These are phyloP conservation scores for Phragmatobia fuliginosa DNA, from an alignment of 2,888 invertebrate genomes.

Conservation along the genomic window DNA sequence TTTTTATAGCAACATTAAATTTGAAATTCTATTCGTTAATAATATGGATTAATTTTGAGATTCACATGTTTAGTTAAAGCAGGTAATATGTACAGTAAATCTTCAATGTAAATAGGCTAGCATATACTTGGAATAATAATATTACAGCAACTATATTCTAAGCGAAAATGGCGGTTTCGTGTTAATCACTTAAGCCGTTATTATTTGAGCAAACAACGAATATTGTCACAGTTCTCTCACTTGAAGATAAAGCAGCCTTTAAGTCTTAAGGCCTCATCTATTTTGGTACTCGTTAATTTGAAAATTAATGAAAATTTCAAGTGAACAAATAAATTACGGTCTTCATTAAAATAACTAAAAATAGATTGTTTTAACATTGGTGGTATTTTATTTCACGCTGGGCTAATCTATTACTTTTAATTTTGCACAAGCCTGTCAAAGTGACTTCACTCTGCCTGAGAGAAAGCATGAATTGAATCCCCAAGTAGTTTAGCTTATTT, in stretches of 20 bases:
- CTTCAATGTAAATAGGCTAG: not conserved
- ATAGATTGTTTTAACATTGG: not conserved
- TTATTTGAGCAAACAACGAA: conserved; percentile 15
- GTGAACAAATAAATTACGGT: conserved; percentile 3
- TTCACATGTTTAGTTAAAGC: not conserved
- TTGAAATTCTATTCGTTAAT: not conserved
- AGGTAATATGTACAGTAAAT: conserved; percentile 2
- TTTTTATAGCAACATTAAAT: too few species aligned
- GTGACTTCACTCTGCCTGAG: too few species aligned
- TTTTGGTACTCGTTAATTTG: not conserved
- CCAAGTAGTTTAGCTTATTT: too few species aligned
- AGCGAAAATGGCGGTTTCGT: conserved; percentile 9
- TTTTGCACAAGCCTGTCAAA: too few species aligned
- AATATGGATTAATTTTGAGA: not conserved
- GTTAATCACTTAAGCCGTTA: conserved; percentile 18
- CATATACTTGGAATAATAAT: not conserved
- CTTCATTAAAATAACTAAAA: not conserved
- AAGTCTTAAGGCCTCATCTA: not conserved
- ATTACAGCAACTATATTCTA: not conserved
- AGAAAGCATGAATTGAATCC: too few species aligned
- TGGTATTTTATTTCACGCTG: not conserved
- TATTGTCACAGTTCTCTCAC: conserved; percentile 5
- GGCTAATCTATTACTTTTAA: not conserved
- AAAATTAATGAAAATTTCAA: conserved; percentile 2
- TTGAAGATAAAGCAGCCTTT: not conserved